Conservation (phyloP, 2,797 vertebrate genomes). For the Avahi laniger region DNA sequence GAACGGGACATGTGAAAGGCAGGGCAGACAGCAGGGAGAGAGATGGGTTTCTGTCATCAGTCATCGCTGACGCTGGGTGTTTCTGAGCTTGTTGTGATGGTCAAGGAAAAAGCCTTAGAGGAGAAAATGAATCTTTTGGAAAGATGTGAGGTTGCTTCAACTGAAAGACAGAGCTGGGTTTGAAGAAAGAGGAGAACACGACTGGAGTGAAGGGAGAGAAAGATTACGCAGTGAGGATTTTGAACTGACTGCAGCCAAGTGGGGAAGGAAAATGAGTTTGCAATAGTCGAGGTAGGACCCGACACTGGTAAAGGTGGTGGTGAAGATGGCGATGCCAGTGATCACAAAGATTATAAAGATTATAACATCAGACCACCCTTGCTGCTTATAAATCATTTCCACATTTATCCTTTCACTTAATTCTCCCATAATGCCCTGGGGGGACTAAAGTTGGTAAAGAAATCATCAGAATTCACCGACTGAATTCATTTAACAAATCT, state of each 20-base stretch:
- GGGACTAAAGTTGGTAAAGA: background rate
- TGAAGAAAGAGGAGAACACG: background rate
- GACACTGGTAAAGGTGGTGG: background rate
- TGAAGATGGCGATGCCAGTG: background rate
- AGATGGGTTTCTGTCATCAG: conserved; percentile 35
- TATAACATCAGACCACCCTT: background rate
- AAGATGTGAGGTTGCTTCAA: conserved; percentile 31
- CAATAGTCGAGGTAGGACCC: background rate
- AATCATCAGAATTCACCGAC: background rate
- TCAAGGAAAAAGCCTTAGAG: conserved; percentile 55
- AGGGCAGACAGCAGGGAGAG: background rate
- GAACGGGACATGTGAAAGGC: background rate
- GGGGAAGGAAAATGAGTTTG: background rate
- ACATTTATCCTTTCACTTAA: background rate
- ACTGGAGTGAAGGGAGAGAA: background rate
- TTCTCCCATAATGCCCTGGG: background rate
- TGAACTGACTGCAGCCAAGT: background rate
- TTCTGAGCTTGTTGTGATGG: conserved; percentile 53
- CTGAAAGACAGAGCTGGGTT: background rate
- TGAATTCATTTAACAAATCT: background rate
- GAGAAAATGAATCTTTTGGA: conserved; percentile 54
- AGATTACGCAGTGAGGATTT: background rate
- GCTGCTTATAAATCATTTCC: background rate
- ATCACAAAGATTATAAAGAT: background rate
- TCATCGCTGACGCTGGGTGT: background rate